Evolutionary conservation across 2,797 vertebrate genomes (phyloP).

Genomic region (Microchirus variegatus): DNA sequence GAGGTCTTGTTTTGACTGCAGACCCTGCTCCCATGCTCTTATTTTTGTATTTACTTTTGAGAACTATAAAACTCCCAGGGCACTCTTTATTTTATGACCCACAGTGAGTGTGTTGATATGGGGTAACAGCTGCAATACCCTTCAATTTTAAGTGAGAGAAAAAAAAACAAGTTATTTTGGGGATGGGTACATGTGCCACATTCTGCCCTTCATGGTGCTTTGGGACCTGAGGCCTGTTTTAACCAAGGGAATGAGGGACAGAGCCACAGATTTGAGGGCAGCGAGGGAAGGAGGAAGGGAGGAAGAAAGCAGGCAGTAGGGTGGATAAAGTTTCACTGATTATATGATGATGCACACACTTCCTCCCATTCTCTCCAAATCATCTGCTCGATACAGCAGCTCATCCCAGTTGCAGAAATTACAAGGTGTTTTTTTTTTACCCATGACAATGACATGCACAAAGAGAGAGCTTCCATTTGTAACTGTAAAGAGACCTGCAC

Average conservation of each 20-base stretch:
- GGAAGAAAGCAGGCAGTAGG: background rate
- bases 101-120: conserved; percentile 22
- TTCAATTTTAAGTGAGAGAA: conserved; percentile 50
- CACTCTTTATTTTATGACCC: conserved; percentile 24
- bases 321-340: conserved; percentile 37
- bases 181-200: conserved; percentile 60
- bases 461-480: conserved; percentile 4
- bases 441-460: conserved; percentile 8
- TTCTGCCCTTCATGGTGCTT: conserved; percentile 42
- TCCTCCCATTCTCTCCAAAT: conserved; percentile 25
- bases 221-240: conserved; percentile 52
- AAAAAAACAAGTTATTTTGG: conserved; percentile 63
- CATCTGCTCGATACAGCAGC: conserved; percentile 16
- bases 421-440: background rate
- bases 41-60: conserved; percentile 41
- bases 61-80: conserved; percentile 36
- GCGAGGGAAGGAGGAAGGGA: conserved; percentile 11
- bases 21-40: conserved; percentile 14
- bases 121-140: conserved; percentile 56
- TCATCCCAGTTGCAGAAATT: conserved; percentile 26
- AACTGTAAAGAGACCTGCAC: conserved; percentile 1
- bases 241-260: conserved; percentile 28
- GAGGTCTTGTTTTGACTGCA: conserved; percentile 29
- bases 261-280: conserved; percentile 26
- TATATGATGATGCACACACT: conserved; percentile 22